Evolutionary conservation across 2,113 vertebrate genomes (phyloP), one percentile per base, ranked within the genome.

Genomic region (Catagonus wagneri): DNA sequence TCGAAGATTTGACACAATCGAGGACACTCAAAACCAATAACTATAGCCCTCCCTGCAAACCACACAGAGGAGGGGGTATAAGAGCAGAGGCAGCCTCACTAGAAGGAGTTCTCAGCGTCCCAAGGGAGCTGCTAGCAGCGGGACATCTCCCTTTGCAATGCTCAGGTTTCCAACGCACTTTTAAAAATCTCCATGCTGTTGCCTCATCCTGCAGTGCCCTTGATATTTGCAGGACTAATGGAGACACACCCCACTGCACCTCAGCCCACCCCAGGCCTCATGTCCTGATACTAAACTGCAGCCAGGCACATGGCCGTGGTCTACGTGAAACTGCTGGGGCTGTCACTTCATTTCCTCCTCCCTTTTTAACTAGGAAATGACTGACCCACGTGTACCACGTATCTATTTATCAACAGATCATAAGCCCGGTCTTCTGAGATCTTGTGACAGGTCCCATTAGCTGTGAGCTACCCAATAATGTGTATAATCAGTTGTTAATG

Each of bases 401-500:
- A 95, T 71, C 97, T 98, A 97, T 97, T 97, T 97, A 97, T 96
- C 97, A 97, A 97, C 95, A 96, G 96, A 97, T 97, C 97, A 97
- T 93, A 97, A 97, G 95, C 95, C 95, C 83, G 87, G 93, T 95
- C 97, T 98, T 96, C 96, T 95, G 97, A 98, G 96, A 98, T 98
- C 97, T 88, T 92, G 83, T 97, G 97, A 98, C 97, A 98, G 97
- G 86, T 98, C 95, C 97, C 97, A 98, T 98, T 97, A 98, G 93
- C 95, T 95, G 87, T 95, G 89, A 98, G 97, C 94, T 97, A 96
- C 95, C 96, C 97, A 97, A 95, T 98, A 98, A 97, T 95, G 96
- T 96, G 92, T 95, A 94, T 98, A 98, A 98, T 97, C 96, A 97
- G 93, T 96, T 97, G 95, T 98, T 98, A 98, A 97, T 97, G 95